Conservation (phyloP, 1,140 invertebrate genomes). For the Scaptomyza pallida region DNA sequence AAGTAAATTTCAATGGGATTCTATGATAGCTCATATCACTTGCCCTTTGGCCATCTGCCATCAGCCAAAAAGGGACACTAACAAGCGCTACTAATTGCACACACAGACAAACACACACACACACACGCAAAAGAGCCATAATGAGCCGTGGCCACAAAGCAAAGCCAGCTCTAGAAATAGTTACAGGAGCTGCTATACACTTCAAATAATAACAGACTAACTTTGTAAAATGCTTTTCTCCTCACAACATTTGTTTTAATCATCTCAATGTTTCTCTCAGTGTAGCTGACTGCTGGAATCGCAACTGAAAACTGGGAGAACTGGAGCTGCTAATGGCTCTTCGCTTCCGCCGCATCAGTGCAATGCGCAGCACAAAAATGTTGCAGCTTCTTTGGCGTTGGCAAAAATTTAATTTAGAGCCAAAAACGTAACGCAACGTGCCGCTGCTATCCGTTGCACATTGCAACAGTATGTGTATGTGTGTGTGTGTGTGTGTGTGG, state of each 20-base stretch:
- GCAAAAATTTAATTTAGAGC: conserved; percentile 83
- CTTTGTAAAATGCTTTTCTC: too few species aligned
- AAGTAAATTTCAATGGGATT: conserved; percentile 74
- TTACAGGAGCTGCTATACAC: background rate
- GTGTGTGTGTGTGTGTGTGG: background rate
- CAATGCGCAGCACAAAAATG: conserved; percentile 80
- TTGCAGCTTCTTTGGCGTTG: conserved; percentile 80
- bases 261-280: background rate
- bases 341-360: conserved; percentile 78
- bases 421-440: conserved; percentile 58
- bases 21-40: conserved; percentile 74
- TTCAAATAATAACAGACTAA: background rate
- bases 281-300: conserved; percentile 5
- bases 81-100: conserved; percentile 77
- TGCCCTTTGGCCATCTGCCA: conserved; percentile 65
- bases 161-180: conserved; percentile 55
- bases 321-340: conserved; percentile 73
- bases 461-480: conserved; percentile 16
- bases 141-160: conserved; percentile 76
- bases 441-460: conserved; percentile 43
- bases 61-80: conserved; percentile 51
- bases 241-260: background rate
- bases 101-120: conserved; percentile 21
- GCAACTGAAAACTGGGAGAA: conserved; percentile 26
- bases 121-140: conserved; percentile 44